Conservation (phyloP, 2,797 vertebrate genomes). For the Lindbergichthys nudifrons region DNA sequence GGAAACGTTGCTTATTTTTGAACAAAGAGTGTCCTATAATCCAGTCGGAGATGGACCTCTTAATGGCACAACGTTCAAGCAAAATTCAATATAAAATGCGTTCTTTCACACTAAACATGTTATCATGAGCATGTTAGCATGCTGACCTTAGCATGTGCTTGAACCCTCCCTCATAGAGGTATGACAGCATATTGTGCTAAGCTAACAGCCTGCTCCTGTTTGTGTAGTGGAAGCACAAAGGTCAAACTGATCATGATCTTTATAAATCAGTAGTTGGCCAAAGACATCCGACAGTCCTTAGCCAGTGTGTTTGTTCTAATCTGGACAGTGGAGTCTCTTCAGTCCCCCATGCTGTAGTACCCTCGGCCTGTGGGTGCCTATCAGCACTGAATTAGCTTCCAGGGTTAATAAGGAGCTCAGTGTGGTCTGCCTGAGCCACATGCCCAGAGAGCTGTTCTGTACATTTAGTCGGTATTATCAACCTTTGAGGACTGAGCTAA, state of each 20-base stretch:
- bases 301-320: slow-evolving; percentile 32
- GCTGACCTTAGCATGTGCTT: background rate
- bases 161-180: background rate
- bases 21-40: background rate
- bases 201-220: background rate
- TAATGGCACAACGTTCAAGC: background rate
- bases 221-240: background rate
- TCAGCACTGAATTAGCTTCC: slow-evolving; percentile 80
- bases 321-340: slow-evolving; percentile 33
- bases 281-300: background rate
- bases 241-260: background rate
- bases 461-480: background rate
- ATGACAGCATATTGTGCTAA: background rate
- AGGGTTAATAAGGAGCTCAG: slow-evolving; percentile 66
- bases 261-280: background rate
- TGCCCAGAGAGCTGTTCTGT: background rate
- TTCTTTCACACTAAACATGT: background rate
- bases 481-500: background rate
- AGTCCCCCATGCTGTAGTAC: slow-evolving; percentile 18
- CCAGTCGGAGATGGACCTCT: background rate
- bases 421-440: slow-evolving; percentile 37
- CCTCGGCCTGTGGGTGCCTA: slow-evolving; percentile 53
- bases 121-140: background rate
- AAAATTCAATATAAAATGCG: background rate
- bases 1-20: background rate